Evolutionary conservation across 2,113 vertebrate genomes (phyloP), one percentile per base, ranked within the genome.

Genomic region (Oriolus oriolus): DNA sequence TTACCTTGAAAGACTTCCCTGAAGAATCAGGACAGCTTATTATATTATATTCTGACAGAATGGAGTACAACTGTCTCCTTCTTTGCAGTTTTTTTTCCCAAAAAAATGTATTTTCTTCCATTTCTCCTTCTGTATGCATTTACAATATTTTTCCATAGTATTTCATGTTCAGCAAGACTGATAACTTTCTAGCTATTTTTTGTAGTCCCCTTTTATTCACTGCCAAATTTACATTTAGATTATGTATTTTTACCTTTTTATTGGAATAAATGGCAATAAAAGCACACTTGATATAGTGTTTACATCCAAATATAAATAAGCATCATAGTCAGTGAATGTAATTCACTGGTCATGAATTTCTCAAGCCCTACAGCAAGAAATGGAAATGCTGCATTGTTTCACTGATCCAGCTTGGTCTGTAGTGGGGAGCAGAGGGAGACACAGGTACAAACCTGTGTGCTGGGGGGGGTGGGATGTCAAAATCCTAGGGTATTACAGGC

Each of bases 231-330:
- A 78, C 33, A 60, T 81, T 59, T 74, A 75, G 23, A 81, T 78
- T 77, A 78, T 50, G 59, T 12, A 47, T 54, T 63, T 84, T 82
- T 74, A 74, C 45, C 30, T 70, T 65, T 86, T 74, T 71, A 47
- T 50, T 65, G 33, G 54, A 87, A 69, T 17, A 77, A 88, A 41
- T 45, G 4, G 52, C 68, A 93, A 75, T 84, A 87, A 84, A 91
- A 74, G 6, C 20, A 44, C 18, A 65, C 65, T 65, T 66, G 33
- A 60, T 88, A 45, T 17, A 81, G 52, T 21, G 20, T 56, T 73
- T 95, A 45, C 66, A 86, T 39, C 23, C 59, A 88, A 63, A 84
- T 77, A 90, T 26, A 90, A 83, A 74, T 45, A 77, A 86, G 23
- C 45, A 65, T 53, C 50, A 69, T n/a, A n/a, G n/a, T n/a, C n/a